A percentile compares a stretch with the other conserved stretches of the same genome.
Conservation (phyloP, 2,797 vertebrate species). For the Falco concolor region DNA sequence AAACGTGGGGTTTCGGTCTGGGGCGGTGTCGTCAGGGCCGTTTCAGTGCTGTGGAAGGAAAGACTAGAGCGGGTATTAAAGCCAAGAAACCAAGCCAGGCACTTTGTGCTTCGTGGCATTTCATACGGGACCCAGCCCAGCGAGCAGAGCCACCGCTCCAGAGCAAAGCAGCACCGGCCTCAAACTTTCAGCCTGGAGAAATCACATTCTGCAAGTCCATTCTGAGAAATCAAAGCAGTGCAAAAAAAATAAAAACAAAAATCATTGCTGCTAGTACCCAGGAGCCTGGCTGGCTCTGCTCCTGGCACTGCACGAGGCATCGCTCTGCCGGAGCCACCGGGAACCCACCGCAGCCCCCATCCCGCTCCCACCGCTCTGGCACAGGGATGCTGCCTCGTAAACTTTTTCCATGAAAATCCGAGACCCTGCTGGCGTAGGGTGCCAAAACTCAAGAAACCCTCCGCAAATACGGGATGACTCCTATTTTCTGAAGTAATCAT, state of each 20-base stretch:
- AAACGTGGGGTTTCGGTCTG: not conserved
- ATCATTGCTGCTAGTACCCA: not conserved
- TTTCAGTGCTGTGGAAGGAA: not conserved
- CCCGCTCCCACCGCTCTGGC: not conserved
- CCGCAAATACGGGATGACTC: not conserved
- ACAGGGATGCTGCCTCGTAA: fast-evolving
- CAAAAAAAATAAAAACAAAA: not conserved
- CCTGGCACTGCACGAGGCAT: not conserved
- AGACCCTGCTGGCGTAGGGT: fast-evolving
- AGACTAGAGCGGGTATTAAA: not conserved
- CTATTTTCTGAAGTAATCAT: not conserved
- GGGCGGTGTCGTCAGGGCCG: not conserved
- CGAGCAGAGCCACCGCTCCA: not conserved
- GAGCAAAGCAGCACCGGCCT: not conserved
- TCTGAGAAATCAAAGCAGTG: not conserved
- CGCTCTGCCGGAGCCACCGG: not conserved
- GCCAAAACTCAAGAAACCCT: not conserved
- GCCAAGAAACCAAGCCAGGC: not conserved
- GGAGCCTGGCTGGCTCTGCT: not conserved
- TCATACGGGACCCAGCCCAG: not conserved
- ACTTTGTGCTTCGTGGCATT: not conserved
- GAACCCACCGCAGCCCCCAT: not conserved
- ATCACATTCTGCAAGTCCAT: not conserved
- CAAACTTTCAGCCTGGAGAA: not conserved
- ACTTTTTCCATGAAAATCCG: not conserved